Evolutionary conservation across 30 jellyfish, hydroid and myxozoan species (phyloP).

Genomic region (Hydractinia symbiolongicarpus): DNA sequence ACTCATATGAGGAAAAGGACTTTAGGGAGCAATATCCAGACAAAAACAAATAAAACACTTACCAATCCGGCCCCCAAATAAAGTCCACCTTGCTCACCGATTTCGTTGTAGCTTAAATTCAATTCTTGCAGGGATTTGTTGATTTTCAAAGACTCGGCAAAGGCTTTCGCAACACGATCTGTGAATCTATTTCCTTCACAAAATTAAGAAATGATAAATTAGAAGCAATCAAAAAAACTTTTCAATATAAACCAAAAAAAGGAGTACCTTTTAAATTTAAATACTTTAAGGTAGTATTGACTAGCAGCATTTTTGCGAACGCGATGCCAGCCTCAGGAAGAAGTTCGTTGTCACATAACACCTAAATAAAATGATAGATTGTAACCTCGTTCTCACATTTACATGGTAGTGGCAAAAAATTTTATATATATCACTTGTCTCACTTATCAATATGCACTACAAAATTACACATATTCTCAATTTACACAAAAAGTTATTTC

Average conservation of each 20-base stretch:
- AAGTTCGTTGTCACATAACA: conserved; percentile 41
- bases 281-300: conserved; percentile 40
- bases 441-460: too few relatives aligned
- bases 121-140: conserved; percentile 41
- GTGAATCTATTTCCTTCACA: conserved; percentile 55
- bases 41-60: not conserved
- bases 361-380: conserved; percentile 16
- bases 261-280: conserved; percentile 30
- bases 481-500: too few relatives aligned
- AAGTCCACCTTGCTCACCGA: conserved; percentile 68
- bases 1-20: too few relatives aligned
- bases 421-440: too few relatives aligned
- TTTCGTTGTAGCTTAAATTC: conserved; percentile 66
- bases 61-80: conserved; percentile 83
- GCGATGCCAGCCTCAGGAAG: conserved; percentile 56
- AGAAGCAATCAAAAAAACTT: not conserved
- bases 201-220: not conserved
- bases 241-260: not conserved
- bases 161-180: conserved; percentile 65
- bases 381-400: too few relatives aligned
- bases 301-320: conserved; percentile 49
- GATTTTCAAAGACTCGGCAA: conserved; percentile 62
- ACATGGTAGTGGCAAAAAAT: too few relatives aligned
- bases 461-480: too few relatives aligned
- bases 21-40: too few relatives aligned